Conservation (phyloP, 2,797 vertebrate genomes). For the Hozukius guyotensis region DNA sequence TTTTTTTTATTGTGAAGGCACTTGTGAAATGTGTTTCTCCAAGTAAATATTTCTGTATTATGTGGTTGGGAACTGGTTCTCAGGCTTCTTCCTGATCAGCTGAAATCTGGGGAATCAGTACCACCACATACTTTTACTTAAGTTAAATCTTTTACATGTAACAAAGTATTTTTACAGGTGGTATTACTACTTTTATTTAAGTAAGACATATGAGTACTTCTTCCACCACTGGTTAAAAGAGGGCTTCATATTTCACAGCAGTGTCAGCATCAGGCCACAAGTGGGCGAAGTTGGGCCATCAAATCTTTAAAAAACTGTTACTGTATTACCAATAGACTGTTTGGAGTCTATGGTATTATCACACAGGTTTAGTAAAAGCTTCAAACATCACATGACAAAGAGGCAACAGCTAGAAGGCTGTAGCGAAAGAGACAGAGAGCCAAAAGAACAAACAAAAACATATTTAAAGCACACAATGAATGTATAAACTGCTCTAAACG, state of each 20-base stretch:
- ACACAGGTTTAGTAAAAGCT: neutral
- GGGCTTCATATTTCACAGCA: neutral
- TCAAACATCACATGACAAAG: neutral
- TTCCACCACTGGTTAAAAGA: neutral
- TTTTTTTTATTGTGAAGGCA: neutral
- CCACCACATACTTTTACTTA: neutral
- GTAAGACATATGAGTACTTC: neutral
- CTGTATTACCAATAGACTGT: neutral
- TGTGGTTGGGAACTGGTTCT: neutral
- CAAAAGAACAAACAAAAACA: neutral
- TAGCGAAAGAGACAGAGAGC: neutral
- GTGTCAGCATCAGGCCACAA: conserved; percentile 35
- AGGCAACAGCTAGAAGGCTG: neutral
- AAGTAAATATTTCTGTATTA: neutral
- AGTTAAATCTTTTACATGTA: neutral
- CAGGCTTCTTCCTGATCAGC: neutral
- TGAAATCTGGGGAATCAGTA: neutral
- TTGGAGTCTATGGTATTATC: neutral
- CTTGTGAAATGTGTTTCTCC: neutral
- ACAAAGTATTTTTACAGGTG: too few species aligned
- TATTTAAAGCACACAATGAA: neutral
- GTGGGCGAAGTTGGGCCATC: conserved; percentile 15
- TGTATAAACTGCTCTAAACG: neutral
- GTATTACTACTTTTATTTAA: neutral
- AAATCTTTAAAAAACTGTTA: neutral